Conservation (phyloP, 2,113 vertebrate genomes). For the Anolis sagrei region DNA sequence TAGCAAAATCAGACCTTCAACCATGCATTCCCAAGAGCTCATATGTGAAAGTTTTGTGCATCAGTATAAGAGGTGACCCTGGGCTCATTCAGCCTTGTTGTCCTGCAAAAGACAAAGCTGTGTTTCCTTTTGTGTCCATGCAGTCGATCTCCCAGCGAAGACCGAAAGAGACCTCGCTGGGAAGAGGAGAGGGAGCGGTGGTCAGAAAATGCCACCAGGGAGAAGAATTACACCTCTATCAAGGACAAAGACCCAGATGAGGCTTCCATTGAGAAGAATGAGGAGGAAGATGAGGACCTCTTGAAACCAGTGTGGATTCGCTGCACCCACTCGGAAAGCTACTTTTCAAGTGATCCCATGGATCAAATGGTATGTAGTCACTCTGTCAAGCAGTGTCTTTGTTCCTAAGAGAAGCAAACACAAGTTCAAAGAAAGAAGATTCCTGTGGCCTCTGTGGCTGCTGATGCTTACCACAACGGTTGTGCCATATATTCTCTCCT, state of each 20-base stretch:
- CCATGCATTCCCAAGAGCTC: background rate
- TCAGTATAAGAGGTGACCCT: background rate
- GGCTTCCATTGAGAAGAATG: conserved; percentile 74
- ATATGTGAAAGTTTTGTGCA: background rate
- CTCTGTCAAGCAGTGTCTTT: background rate
- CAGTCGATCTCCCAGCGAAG: conserved; percentile 88
- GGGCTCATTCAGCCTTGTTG: background rate
- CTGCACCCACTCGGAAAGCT: conserved; percentile 95
- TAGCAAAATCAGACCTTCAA: background rate
- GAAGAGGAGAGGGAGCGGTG: conserved; percentile 86
- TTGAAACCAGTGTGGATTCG: conserved; percentile 97
- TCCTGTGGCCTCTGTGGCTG: background rate
- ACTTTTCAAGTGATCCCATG: conserved; percentile 97
- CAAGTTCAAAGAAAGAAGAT: background rate
- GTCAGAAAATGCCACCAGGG: conserved; percentile 77
- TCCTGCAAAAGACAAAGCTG: background rate
- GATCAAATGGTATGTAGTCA: conserved; percentile 94
- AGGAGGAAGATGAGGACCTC: conserved; percentile 90
- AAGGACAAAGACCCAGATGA: conserved; percentile 84
- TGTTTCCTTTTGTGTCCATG: conserved; percentile 24
- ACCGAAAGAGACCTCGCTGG: conserved; percentile 90
- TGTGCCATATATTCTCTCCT: background rate
- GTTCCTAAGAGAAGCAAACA: background rate
- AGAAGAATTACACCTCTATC: conserved; percentile 71
- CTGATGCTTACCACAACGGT: background rate